These are phyloP conservation scores for Abrostola triplasia DNA, from an alignment of 2,888 invertebrate genomes.

Conservation along the genomic window DNA sequence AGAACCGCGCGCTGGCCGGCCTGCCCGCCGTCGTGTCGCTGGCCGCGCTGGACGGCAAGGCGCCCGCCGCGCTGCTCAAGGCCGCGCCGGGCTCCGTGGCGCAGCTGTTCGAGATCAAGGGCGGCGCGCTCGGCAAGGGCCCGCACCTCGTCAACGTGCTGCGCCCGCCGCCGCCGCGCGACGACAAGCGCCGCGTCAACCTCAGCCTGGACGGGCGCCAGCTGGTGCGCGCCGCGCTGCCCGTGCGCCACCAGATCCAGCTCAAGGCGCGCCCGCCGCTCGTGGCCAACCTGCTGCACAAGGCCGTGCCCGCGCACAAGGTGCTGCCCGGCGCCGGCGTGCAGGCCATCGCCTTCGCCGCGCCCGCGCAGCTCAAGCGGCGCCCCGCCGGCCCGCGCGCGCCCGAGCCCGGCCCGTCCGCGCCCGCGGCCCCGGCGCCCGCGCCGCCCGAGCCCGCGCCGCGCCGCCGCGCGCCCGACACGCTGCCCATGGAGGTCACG, in stretches of 20 bases:
- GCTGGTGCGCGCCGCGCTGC: constrained; percentile 66
- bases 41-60: constrained; percentile 73
- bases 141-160: constrained; percentile 83
- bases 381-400: constrained; percentile 38
- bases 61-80: constrained; percentile 68
- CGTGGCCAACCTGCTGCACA: constrained; percentile 73
- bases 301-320: constrained; percentile 69
- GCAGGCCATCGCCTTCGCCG: constrained; percentile 25
- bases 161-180: constrained; percentile 73
- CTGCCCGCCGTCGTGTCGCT: constrained; percentile 78
- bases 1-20: constrained; percentile 62
- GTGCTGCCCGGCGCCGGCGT: constrained; percentile 23
- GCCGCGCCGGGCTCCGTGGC: constrained; percentile 75
- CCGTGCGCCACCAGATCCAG: constrained; percentile 74
- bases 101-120: constrained; percentile 82
- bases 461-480: constrained; percentile 58
- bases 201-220: constrained; percentile 75
- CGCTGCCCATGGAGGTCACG: constrained; percentile 85
- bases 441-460: constrained; percentile 18
- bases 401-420: constrained; percentile 40
- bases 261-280: constrained; percentile 69
- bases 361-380: constrained; percentile 58
- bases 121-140: constrained; percentile 77
- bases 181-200: constrained; percentile 69
- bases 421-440: constrained; percentile 34